These are phyloP conservation scores for Equus przewalskii DNA, from an alignment of 2,113 vertebrate species.

Conservation along the genomic window DNA sequence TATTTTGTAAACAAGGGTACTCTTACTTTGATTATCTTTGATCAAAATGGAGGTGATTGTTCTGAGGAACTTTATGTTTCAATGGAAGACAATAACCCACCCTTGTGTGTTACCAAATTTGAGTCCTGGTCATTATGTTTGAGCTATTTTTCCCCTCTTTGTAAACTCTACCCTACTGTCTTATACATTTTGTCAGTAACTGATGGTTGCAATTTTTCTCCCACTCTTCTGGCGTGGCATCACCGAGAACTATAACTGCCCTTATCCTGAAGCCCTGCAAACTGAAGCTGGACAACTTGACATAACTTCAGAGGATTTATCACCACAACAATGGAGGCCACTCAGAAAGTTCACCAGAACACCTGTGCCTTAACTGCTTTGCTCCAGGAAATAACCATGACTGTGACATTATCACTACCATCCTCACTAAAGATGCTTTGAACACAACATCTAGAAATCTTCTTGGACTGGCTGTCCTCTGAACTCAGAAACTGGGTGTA, in stretches of 20 bases:
- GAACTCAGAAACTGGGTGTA: neutral
- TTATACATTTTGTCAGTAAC: neutral
- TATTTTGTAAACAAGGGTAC: neutral
- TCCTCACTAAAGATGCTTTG: neutral
- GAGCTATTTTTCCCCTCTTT: conserved; percentile 17
- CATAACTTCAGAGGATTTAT: neutral
- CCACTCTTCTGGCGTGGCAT: neutral
- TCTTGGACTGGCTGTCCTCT: neutral
- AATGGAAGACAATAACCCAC: conserved; percentile 17
- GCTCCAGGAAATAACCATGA: neutral
- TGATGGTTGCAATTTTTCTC: neutral
- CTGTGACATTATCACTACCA: neutral
- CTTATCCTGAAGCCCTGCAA: neutral
- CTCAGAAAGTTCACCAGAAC: neutral
- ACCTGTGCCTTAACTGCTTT: neutral
- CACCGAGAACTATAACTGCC: neutral
- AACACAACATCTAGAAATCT: neutral
- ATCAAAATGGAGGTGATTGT: neutral
- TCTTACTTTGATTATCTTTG: conserved; percentile 23
- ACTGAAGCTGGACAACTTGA: neutral
- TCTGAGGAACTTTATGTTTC: neutral
- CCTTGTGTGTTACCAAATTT: neutral
- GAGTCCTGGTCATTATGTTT: neutral
- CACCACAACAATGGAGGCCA: neutral
- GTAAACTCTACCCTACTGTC: neutral